Base-by-base conservation (phyloP, 2,888 invertebrate species). In the Hypselothyrea guttata region DNA sequence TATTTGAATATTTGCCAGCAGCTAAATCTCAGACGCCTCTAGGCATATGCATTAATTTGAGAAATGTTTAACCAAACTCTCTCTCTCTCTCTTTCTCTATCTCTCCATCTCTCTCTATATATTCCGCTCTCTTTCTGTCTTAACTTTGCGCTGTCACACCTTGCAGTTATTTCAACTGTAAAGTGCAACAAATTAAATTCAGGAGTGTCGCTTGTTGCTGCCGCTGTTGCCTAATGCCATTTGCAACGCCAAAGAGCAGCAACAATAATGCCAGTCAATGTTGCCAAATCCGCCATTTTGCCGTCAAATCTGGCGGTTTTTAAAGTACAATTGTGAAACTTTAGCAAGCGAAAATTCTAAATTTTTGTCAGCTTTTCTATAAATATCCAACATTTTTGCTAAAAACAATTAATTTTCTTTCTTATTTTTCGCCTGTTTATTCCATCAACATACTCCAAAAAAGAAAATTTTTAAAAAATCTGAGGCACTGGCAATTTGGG, bases 161-260 rank as follows among this genome's bases (percentile, higher is more conserved):
- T 75, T 62, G 61, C 47, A 67, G 75, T 79, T 77, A 78, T 66
- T 83, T 76, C 78, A 79, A 76, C 76, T 74, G 78, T 64, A 69
- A 78, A 76, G 74, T 71, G 81, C 76, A 71, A 63, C 69, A 79
- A 79, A 79, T 79, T 74, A 79, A 83, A 79, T 79, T 83, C 83
- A 55, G 61, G 56, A 82, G 61, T 53, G 54, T 34, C 51, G 60
- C 54, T 48, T 62, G 55, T 57, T 56, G 55, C 47, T 65, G 73
- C 54, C 59, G 54, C 46, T 40, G 60, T 47, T 61, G 54, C 55
- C 76, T 83, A 77, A 81, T 77, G 75, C 81, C 75, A 81, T 77
- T 77, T 77, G 59, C 57, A 49, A 40, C 51, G 31, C 31, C 51
- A 30, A 42, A 41, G 27, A 52, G 42, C 46, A 57, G 22, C 27